A percentile compares a stretch with the other conserved stretches of the same genome.
These are phyloP conservation scores for Cardiocondyla obscurior DNA, from an alignment of 1,140 invertebrate genomes.

Conservation along the genomic window DNA sequence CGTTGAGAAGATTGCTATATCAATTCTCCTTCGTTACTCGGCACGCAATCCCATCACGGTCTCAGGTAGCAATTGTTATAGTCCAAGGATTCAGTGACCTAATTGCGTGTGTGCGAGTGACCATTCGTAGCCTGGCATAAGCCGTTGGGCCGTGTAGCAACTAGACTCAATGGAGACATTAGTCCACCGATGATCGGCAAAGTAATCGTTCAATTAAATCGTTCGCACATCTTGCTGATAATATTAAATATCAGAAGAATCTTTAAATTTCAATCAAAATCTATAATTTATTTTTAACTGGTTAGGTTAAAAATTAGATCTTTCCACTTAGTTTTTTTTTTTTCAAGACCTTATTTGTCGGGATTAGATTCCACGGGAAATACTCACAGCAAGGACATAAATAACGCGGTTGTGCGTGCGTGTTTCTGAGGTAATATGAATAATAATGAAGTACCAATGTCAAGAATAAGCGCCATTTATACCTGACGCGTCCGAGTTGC, in stretches of 20 bases:
- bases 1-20: conserved; percentile 24
- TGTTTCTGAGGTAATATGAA: not conserved
- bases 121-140: not conserved
- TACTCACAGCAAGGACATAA: not conserved
- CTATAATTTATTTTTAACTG: no score
- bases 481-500: not conserved
- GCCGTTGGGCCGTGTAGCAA: not conserved
- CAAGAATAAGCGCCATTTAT: conserved; percentile 21
- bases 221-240: not conserved
- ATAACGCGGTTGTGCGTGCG: not conserved
- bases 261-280: no score
- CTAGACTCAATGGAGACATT: conserved; percentile 20
- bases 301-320: no score
- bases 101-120: conserved; percentile 11
- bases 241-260: no score
- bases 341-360: not conserved
- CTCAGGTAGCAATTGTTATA: conserved; percentile 39
- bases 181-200: conserved; percentile 19
- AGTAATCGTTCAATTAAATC: not conserved
- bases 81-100: not conserved
- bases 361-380: not conserved
- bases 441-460: conserved; percentile 26
- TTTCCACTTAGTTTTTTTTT: not conserved
- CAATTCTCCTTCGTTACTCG: conserved; percentile 13
- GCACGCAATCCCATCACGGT: conserved; percentile 9